Base-by-base conservation (phyloP, 37 sponge, comb jelly and placozoan species). In the Geodia barretti region DNA sequence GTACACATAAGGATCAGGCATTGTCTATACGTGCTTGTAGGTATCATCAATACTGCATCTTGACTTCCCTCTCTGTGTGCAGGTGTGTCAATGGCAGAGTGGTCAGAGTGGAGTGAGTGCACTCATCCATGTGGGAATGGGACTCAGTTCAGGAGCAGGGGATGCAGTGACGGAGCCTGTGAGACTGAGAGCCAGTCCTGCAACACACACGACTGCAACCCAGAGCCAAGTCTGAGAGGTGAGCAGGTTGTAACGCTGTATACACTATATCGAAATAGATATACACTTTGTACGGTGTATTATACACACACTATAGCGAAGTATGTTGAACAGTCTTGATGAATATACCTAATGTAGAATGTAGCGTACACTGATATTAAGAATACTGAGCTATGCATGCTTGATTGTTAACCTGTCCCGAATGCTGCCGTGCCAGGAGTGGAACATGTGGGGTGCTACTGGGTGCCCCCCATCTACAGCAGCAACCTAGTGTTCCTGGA, bases 61-160 rank as follows among this genome's bases (percentile, higher is more conserved):
- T 64, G 11, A 47, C 14, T 14, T 14, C 7, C 54, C 11, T 47
- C 11, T 47, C 14, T 19, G 5, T 64, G 5, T 39, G 8, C 72
- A 29, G 33, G 5, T 64, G 65, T 64, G 7, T 7, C 65, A 23
- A 40, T 26, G 9, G 1, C 24, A 4, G 70, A 73, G 68, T 89
- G 89, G 89, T n/a, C 74, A 28, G 31, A 26, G 37, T 89, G 89
- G 89, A 78, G 74, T 42, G 36, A 60, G 24, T 89, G 89, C 32
- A 60, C 84, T 5, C 17, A 17, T 19, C 1, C 42, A 1, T 89
- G 89, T 68, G 89, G 89, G 17, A 74, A 67, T 37, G 89, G 89
- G 7, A 71, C 4, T 1, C 70, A 79, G 74, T 78, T 72, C 61
- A 60, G 89, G 36, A 24, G 62, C 4, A 73, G 89, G 25, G 40